Base-by-base conservation (phyloP, 2,113 vertebrate genomes). In the Circaetus cinerascens region DNA sequence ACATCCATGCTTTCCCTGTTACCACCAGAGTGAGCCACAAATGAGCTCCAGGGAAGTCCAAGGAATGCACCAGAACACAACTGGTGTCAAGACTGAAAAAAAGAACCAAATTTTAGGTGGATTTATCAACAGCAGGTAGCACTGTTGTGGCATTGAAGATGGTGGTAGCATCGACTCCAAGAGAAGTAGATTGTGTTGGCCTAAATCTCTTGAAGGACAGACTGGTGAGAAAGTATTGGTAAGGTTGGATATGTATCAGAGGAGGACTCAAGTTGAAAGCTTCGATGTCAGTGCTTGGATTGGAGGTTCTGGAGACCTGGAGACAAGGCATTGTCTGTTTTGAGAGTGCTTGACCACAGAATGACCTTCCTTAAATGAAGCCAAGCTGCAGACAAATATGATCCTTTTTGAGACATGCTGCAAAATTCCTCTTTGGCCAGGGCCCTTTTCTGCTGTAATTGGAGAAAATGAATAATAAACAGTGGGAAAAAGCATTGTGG, bases 401-500 rank as follows among this genome's bases (percentile, higher is more conserved):
- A 74, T 59, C 36, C 74, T 88, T 48, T 93, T 63, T 80, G 84
- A 93, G 36, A 67, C 51, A 60, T 64, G 60, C 43, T 78, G 64
- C 40, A 84, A 80, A 93, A 84, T 84, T 93, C 40, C 51, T 77
- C 38, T 84, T 89, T 78, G 79, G 21, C 48, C 79, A 72, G 40
- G 36, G 36, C 51, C 27, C 40, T 64, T 77, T 86, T 81, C 75
- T 64, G 25, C 43, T 89, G 29, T 87, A 94, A 91, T 20, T 76
- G 76, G 79, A 96, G 76, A 75, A 95, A 97, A 91, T 67, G 10
- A 86, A 71, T 75, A 77, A 89, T 88, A 59, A 91, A 57, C 38
- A 84, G 60, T 59, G 34, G 19, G 45, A 5, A 67, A 77, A 91
- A 87, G 21, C 30, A 78, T 10, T 17, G 40, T 78, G 48, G 21